phyloP scores from a whole-genome alignment of 2,113 vertebrate species.

The Notarius lentiginosus region DNA sequence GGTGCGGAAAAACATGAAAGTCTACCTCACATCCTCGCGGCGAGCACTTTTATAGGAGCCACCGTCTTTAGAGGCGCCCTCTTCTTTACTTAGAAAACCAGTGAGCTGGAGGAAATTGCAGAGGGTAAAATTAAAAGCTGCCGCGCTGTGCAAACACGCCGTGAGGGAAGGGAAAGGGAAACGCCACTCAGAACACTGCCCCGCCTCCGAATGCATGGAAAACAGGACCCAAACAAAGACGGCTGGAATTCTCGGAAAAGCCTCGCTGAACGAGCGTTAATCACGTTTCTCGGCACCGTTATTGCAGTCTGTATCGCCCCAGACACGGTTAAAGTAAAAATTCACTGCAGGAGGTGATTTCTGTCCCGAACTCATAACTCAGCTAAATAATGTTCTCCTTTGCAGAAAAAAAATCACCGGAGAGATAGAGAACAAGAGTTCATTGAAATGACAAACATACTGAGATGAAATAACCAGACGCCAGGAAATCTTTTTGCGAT shows the following conservation, averaged over 20 bases:
- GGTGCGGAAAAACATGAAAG: conserved; percentile 47
- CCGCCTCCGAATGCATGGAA: conserved; percentile 2
- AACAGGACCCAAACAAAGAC: background rate
- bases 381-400: too few species aligned
- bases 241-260: background rate
- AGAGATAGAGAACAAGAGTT: too few species aligned
- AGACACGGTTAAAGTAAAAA: too few species aligned
- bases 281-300: too few species aligned
- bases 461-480: too few species aligned
- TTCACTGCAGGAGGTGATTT: too few species aligned
- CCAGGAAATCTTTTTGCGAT: too few species aligned
- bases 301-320: too few species aligned
- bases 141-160: conserved; percentile 62
- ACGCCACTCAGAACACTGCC: conserved; percentile 2
- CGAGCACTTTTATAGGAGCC: conserved; percentile 47
- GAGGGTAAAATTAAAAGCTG: conserved; percentile 67
- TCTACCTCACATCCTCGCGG: conserved; percentile 38
- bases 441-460: too few species aligned
- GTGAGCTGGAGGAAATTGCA: conserved; percentile 60
- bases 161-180: conserved; percentile 54
- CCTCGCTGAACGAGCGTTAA: too few species aligned
- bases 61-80: conserved; percentile 50
- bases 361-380: too few species aligned
- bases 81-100: conserved; percentile 68
- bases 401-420: too few species aligned